Conservation (phyloP, 2,113 vertebrate genomes). For the Acrocephalus kingi region DNA sequence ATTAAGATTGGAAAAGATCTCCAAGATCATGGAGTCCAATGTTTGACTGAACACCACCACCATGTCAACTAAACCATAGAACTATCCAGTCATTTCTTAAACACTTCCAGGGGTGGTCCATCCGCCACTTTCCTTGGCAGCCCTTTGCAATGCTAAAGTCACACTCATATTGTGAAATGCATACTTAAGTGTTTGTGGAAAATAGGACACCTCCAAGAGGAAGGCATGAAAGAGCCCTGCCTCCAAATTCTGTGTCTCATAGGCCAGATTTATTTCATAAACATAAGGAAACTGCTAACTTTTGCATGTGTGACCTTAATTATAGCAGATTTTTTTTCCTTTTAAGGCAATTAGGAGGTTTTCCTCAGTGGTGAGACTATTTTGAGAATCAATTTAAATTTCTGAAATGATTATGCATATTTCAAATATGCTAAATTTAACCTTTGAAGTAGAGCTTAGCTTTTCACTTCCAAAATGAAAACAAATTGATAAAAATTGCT, state of each 20-base stretch:
- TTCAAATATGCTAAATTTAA: background rate
- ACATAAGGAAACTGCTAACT: background rate
- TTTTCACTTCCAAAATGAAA: background rate
- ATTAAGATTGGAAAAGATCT: background rate
- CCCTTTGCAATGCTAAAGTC: background rate
- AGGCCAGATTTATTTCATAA: conserved; percentile 8
- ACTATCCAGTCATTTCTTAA: background rate
- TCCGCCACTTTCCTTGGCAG: background rate
- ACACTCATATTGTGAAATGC: background rate
- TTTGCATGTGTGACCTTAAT: background rate
- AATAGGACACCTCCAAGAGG: background rate
- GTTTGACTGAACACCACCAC: background rate
- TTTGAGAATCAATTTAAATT: conserved; percentile 22
- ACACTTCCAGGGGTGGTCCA: background rate
- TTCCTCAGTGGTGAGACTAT: background rate
- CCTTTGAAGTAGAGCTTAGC: conserved; percentile 23
- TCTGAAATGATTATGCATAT: background rate
- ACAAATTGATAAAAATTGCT: background rate
- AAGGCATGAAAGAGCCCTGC: background rate
- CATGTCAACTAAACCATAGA: background rate
- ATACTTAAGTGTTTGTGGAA: background rate
- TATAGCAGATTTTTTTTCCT: background rate
- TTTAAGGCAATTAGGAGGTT: background rate
- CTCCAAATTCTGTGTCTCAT: background rate
- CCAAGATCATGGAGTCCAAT: background rate